Evolutionary conservation across 2,797 vertebrate genomes (phyloP).

Genomic region (Cuniculus paca): DNA sequence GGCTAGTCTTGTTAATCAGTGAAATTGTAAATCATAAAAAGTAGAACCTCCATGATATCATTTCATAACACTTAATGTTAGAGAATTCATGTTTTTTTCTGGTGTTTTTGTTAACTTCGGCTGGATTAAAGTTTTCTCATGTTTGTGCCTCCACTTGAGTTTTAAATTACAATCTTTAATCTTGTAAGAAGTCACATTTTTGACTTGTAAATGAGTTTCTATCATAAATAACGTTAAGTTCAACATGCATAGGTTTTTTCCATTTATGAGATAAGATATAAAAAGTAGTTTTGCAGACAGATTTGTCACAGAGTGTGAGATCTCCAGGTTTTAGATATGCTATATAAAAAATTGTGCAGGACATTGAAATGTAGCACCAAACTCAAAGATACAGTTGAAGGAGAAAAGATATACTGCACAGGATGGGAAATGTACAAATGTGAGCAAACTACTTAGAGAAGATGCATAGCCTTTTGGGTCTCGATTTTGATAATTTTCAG

Average conservation of each 20-base stretch:
- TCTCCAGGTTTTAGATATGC: not conserved
- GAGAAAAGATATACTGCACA: not conserved
- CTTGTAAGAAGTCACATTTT: no score
- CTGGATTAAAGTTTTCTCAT: not conserved
- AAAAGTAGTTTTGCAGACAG: not conserved
- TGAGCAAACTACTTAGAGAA: not conserved
- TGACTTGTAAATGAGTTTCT: not conserved
- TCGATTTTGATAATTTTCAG: not conserved
- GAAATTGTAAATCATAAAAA: not conserved
- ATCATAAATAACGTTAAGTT: not conserved
- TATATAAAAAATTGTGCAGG: not conserved
- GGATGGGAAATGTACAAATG: not conserved
- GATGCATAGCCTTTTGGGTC: not conserved
- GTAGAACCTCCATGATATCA: not conserved
- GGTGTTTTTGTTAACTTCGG: not conserved
- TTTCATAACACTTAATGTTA: not conserved
- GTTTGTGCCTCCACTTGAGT: not conserved
- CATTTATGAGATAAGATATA: not conserved
- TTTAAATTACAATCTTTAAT: no score
- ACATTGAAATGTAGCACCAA: no score
- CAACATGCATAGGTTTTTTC: not conserved
- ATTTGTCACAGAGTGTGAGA: not conserved
- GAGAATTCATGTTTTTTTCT: not conserved
- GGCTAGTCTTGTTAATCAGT: not conserved
- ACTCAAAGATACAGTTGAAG: not conserved